Evolutionary conservation across 2,113 vertebrate species (phyloP).

Genomic region (Saccopteryx bilineata): DNA sequence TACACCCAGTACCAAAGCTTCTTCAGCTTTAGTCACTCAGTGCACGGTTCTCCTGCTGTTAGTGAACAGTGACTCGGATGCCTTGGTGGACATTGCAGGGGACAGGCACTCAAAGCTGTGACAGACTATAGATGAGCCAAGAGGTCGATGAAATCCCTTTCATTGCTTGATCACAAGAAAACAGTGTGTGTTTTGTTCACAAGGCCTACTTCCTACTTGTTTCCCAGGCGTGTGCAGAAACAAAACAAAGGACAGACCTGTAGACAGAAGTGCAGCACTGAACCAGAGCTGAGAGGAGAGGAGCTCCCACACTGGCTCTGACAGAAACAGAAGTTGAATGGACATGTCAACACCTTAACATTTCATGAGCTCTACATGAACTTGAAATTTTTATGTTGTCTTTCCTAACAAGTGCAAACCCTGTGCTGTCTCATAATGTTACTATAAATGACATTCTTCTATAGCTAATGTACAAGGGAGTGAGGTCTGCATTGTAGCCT

Average conservation of each 20-base stretch:
- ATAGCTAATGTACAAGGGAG: neutral
- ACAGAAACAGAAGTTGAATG: neutral
- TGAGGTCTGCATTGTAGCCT: neutral
- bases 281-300: neutral
- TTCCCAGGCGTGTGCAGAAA: neutral
- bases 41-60: neutral
- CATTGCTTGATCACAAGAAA: neutral
- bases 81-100: neutral
- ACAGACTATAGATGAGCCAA: neutral
- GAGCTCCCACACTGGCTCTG: neutral
- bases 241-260: neutral
- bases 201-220: neutral
- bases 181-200: neutral
- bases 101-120: rapidly evolving
- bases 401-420: too few species aligned
- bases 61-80: rapidly evolving
- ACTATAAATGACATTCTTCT: neutral
- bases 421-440: neutral
- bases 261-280: neutral
- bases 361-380: rapidly evolving
- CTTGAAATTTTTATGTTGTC: neutral
- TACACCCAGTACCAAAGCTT: neutral
- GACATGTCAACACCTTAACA: neutral
- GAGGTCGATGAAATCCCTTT: neutral
- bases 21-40: neutral